Evolutionary conservation across 2,113 vertebrate species (phyloP).

Genomic region (Genyomyrus donnyi): DNA sequence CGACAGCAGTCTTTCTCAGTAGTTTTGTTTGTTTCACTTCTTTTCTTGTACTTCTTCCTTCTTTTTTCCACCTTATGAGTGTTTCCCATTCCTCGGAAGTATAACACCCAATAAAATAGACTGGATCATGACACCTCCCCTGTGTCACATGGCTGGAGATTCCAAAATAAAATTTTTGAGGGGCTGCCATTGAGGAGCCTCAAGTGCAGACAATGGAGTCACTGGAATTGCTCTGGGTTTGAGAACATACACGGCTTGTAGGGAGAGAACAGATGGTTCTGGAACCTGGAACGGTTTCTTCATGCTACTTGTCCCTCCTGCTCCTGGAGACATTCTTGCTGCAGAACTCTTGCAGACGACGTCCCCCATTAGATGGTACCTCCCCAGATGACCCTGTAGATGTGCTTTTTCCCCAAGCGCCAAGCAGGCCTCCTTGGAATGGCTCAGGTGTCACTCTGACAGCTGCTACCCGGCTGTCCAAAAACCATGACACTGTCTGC

Average conservation of each 20-base stretch:
- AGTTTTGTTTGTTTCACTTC: not conserved
- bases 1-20: not conserved
- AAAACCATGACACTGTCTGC: not conserved
- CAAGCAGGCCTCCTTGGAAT: not conserved
- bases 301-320: not conserved
- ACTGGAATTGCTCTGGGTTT: not conserved
- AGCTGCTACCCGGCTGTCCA: not conserved
- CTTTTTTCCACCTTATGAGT: not conserved
- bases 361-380: not conserved
- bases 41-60: not conserved
- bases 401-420: not conserved
- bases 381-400: not conserved
- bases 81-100: not conserved
- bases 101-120: not conserved
- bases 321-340: not conserved
- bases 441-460: not conserved
- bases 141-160: not conserved
- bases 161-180: not conserved
- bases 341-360: not conserved
- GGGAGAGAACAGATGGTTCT: not conserved
- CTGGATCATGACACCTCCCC: not conserved
- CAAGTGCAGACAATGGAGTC: not conserved
- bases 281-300: not conserved
- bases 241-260: not conserved
- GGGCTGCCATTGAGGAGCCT: not conserved